phyloP scores from a whole-genome alignment of 2,113 vertebrate genomes.

The Steatornis caripensis region DNA sequence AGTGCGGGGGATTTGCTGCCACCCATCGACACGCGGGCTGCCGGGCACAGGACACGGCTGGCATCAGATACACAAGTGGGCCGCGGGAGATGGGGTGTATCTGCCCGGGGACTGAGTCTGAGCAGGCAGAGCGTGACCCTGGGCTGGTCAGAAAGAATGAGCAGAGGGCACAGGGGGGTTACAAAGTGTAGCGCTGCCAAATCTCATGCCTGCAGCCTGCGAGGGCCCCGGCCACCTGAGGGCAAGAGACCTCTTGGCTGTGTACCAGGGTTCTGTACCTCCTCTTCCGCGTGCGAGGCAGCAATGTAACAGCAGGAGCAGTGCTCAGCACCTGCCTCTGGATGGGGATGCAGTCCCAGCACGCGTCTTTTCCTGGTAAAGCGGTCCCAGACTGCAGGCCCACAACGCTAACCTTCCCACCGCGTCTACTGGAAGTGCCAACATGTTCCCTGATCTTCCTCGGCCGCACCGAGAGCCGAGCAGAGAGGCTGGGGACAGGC shows the following conservation, averaged over 20 bases:
- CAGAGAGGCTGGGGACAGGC: background rate
- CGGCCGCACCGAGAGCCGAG: rapidly evolving
- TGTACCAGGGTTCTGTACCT: background rate
- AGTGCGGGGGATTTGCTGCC: background rate
- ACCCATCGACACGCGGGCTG: rapidly evolving
- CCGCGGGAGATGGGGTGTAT: background rate
- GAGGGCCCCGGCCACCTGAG: rapidly evolving
- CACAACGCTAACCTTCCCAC: background rate
- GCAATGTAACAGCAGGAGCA: background rate
- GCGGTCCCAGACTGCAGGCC: background rate
- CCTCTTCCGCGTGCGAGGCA: too few species aligned
- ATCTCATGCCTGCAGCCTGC: rapidly evolving
- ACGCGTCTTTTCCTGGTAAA: background rate
- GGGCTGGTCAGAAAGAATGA: background rate
- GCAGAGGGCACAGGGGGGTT: rapidly evolving
- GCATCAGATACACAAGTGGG: background rate
- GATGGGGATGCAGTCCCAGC: background rate
- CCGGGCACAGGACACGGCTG: background rate
- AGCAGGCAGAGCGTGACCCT: background rate
- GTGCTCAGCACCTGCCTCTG: background rate
- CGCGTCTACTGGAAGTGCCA: too few species aligned
- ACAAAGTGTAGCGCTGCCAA: background rate
- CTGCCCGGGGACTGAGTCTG: background rate
- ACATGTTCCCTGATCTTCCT: background rate
- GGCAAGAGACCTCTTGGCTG: background rate